phyloP scores from a whole-genome alignment of 1,140 invertebrate species.

The Drosophila pachea region DNA sequence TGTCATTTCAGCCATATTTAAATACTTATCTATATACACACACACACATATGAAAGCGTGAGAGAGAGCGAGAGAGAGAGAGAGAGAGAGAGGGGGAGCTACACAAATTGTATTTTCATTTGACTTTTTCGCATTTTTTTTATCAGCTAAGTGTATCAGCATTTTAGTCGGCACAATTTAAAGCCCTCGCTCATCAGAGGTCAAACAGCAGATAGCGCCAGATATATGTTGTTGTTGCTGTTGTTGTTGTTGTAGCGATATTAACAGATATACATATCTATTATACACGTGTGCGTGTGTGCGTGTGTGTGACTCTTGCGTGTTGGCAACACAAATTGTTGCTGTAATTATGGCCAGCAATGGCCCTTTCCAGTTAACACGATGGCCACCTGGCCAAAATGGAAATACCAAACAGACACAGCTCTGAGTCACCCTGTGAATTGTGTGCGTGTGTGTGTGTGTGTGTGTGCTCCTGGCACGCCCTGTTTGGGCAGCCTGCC shows the following conservation, averaged over 20 bases:
- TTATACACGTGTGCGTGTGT: background rate
- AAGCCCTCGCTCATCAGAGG: constrained; percentile 51
- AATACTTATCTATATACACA: constrained; percentile 35
- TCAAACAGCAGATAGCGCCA: constrained; percentile 37
- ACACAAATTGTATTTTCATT: background rate
- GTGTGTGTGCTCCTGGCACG: no score
- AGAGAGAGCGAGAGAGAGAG: background rate
- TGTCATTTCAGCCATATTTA: constrained; percentile 43
- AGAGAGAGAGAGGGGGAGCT: background rate
- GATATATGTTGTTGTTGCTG: constrained; percentile 23
- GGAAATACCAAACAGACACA: background rate
- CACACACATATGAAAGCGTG: background rate
- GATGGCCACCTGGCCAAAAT: constrained; percentile 7
- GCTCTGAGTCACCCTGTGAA: no score
- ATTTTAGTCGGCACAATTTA: constrained; percentile 51
- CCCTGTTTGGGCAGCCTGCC: no score
- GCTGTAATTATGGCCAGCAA: constrained; percentile 8
- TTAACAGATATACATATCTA: background rate
- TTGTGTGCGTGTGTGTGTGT: no score
- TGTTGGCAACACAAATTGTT: constrained; percentile 22
- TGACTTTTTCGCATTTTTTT: constrained; percentile 11
- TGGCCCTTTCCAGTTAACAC: constrained; percentile 10
- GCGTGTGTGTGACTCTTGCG: constrained; percentile 27
- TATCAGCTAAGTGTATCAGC: constrained; percentile 64
- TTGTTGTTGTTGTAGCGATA: constrained; percentile 6